Percentiles rank a stretch among this genome's conserved stretches.
These are phyloP conservation scores for Cheirogaleus medius DNA, from an alignment of 2,113 vertebrate genomes.

Conservation along the genomic window DNA sequence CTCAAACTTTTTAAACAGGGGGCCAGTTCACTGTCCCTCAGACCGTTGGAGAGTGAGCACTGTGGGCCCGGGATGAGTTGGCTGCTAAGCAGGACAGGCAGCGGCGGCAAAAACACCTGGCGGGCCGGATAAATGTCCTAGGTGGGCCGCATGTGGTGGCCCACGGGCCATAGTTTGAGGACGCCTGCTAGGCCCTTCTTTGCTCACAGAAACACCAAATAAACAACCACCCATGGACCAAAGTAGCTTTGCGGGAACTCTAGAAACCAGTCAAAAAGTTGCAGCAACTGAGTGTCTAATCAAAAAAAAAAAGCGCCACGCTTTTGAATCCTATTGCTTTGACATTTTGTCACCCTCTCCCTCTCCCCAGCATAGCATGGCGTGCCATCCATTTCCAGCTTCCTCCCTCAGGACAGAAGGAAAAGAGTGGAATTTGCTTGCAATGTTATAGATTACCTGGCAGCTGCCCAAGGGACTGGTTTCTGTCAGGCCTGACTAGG, in stretches of 20 bases:
- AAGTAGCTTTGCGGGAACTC: neutral
- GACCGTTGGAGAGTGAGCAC: too few species aligned
- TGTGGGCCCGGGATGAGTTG: too few species aligned
- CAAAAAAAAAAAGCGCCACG: neutral
- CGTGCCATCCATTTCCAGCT: neutral
- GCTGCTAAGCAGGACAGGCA: too few species aligned
- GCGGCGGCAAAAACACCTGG: too few species aligned
- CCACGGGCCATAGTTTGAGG: too few species aligned
- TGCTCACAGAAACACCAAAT: neutral
- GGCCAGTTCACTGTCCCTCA: too few species aligned
- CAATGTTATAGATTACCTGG: neutral
- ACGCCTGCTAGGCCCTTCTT: neutral
- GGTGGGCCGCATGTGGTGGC: too few species aligned
- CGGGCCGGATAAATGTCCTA: too few species aligned
- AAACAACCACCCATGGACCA: neutral
- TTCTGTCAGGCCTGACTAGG: neutral
- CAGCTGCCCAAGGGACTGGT: neutral
- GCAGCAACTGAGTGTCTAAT: neutral
- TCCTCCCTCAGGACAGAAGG: neutral
- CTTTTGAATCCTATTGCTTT: neutral
- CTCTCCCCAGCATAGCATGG: neutral
- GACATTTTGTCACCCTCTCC: neutral
- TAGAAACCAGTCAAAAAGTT: neutral
- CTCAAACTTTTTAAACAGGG: too few species aligned
- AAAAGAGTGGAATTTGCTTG: neutral